A percentile compares a stretch with the other conserved stretches of the same genome.
Conservation (phyloP, 2,888 invertebrate genomes). For the Patella ulyssiponensis region DNA sequence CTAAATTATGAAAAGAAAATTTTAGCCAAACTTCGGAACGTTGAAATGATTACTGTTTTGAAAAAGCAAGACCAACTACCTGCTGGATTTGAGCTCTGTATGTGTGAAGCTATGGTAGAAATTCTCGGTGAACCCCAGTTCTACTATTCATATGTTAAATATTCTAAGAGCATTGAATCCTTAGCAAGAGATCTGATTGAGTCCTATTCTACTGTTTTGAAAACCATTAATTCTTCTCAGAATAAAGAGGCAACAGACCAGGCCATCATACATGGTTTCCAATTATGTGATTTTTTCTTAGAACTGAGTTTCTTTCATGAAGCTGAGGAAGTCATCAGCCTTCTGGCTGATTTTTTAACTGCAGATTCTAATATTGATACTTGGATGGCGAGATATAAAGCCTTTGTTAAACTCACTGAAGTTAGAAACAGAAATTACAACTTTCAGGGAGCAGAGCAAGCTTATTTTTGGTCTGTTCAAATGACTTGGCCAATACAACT, state of each 20-base stretch:
- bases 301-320: constrained; percentile 55
- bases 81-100: constrained; percentile 61
- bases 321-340: constrained; percentile 53
- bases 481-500: constrained; percentile 60
- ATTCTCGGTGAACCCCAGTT: constrained; percentile 53
- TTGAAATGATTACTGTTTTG: constrained; percentile 60
- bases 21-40: constrained; percentile 52
- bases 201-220: constrained; percentile 53
- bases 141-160: constrained; percentile 63
- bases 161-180: constrained; percentile 50
- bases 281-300: constrained; percentile 55
- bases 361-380: constrained; percentile 55
- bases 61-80: constrained; percentile 56
- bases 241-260: constrained; percentile 51
- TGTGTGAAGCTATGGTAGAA: constrained; percentile 61
- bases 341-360: constrained; percentile 53
- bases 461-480: constrained; percentile 56
- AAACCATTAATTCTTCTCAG: constrained; percentile 47
- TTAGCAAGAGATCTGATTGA: constrained; percentile 52
- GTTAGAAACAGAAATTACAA: constrained; percentile 59
- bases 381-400: constrained; percentile 60
- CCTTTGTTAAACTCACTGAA: constrained; percentile 60
- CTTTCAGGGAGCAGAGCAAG: constrained; percentile 52
- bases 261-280: constrained; percentile 56
- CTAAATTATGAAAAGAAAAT: constrained; percentile 53